phyloP scores from a whole-genome alignment of 2,888 invertebrate genomes.

The Uropetala carovei region DNA sequence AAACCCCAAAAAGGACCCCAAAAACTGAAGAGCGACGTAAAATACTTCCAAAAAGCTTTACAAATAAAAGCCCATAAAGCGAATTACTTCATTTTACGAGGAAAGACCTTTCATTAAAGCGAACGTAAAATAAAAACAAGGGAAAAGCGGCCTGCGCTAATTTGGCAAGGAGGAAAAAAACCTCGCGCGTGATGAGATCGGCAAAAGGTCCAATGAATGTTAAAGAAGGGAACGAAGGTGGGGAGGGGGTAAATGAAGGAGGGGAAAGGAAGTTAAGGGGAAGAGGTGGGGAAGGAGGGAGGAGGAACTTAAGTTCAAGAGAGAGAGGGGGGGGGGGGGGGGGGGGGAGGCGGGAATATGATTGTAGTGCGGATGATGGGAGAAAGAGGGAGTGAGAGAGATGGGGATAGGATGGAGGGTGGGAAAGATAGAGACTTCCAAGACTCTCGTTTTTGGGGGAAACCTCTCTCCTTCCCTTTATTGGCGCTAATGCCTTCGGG shows the following conservation, averaged over 20 bases:
- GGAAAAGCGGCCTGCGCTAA: constrained; percentile 15
- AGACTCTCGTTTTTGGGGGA: constrained; percentile 19
- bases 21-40: not conserved
- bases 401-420: not conserved
- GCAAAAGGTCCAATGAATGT: constrained; percentile 43
- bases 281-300: not conserved
- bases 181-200: constrained; percentile 41
- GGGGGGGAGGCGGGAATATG: not conserved
- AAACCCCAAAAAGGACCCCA: not conserved
- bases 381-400: not conserved
- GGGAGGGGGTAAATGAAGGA: not conserved
- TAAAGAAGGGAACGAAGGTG: not conserved
- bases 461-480: constrained; percentile 34
- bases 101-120: constrained; percentile 55
- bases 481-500: constrained; percentile 34
- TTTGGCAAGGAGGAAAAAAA: not conserved
- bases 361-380: not conserved
- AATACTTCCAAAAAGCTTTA: not conserved
- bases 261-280: not conserved
- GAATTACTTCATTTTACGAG: constrained; percentile 49
- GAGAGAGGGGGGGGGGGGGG: not conserved
- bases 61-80: constrained; percentile 1
- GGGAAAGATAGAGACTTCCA: constrained; percentile 31
- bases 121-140: constrained; percentile 16
- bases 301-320: not conserved